A percentile compares a stretch with the other conserved stretches of the same genome.
phyloP scores from a whole-genome alignment of 2,888 invertebrate genomes.

The Drosophila antonietae region DNA sequence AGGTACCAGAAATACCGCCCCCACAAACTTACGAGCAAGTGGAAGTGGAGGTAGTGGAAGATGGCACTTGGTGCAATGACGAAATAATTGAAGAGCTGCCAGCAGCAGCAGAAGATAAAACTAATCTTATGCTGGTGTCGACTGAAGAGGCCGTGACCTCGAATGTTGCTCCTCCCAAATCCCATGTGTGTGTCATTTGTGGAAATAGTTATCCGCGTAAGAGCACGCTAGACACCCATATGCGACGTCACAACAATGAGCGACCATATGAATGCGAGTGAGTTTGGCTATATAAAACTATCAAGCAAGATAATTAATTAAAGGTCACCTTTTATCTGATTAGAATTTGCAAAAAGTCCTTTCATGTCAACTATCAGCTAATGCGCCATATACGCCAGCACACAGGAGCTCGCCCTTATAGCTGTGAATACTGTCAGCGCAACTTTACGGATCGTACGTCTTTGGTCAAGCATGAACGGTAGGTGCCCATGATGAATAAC shows the following conservation, averaged over 20 bases:
- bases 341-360: slow-evolving; percentile 82
- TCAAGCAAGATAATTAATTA: neutral
- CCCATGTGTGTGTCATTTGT: slow-evolving; percentile 83
- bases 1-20: neutral
- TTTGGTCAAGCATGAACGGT: slow-evolving; percentile 84
- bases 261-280: slow-evolving; percentile 84
- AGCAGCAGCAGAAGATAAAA: slow-evolving; percentile 14
- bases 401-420: slow-evolving; percentile 83
- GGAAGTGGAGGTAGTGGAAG: slow-evolving; percentile 62
- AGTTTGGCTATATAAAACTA: slow-evolving; percentile 23
- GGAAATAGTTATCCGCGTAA: slow-evolving; percentile 83
- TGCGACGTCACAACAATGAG: slow-evolving; percentile 83
- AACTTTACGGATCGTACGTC: slow-evolving; percentile 83
- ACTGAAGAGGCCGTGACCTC: neutral
- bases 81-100: slow-evolving; percentile 52
- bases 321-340: neutral
- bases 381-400: slow-evolving; percentile 84
- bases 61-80: slow-evolving; percentile 58
- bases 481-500: neutral
- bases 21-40: slow-evolving; percentile 48
- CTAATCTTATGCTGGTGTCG: slow-evolving; percentile 9
- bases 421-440: slow-evolving; percentile 82
- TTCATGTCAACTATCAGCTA: slow-evolving; percentile 83
- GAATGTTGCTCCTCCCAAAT: slow-evolving; percentile 22
- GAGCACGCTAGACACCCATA: slow-evolving; percentile 82